Evolutionary conservation across 2,797 vertebrate species (phyloP).

Genomic region (Coluber constrictor): DNA sequence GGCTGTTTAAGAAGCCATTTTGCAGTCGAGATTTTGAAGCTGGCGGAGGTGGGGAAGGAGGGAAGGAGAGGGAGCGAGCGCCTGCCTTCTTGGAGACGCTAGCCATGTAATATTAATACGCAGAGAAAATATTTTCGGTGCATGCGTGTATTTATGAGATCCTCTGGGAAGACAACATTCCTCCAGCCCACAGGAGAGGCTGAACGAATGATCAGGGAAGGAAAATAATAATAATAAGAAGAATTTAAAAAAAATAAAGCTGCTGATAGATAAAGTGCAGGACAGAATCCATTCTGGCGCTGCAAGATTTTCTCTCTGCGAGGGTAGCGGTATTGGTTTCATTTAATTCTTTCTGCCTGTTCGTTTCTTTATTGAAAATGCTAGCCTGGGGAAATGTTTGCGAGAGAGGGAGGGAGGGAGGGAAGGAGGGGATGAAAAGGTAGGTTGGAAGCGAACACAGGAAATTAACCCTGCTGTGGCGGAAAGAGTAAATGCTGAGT

Average conservation of each 20-base stretch:
- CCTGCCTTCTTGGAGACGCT: conserved; percentile 54
- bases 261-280: conserved; percentile 58
- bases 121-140: conserved; percentile 60
- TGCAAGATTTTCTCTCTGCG: conserved; percentile 46
- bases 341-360: conserved; percentile 79
- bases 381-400: conserved; percentile 70
- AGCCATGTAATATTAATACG: conserved; percentile 65
- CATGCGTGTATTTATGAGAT: conserved; percentile 67
- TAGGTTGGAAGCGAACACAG: conserved; percentile 66
- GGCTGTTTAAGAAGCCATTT: conserved; percentile 58
- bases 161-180: conserved; percentile 55
- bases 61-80: conserved; percentile 7
- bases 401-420: neutral
- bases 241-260: neutral
- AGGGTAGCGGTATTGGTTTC: conserved; percentile 64
- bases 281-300: conserved; percentile 30
- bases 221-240: too few relatives aligned
- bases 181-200: conserved; percentile 45
- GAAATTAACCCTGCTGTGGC: conserved; percentile 71
- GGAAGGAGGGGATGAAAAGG: conserved; percentile 62
- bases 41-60: conserved; percentile 38
- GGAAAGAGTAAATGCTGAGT: conserved; percentile 59
- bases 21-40: conserved; percentile 35
- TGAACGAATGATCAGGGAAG: conserved; percentile 46
- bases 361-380: conserved; percentile 71